Base-by-base conservation (phyloP, 2,113 vertebrate genomes). In the human region DNA sequence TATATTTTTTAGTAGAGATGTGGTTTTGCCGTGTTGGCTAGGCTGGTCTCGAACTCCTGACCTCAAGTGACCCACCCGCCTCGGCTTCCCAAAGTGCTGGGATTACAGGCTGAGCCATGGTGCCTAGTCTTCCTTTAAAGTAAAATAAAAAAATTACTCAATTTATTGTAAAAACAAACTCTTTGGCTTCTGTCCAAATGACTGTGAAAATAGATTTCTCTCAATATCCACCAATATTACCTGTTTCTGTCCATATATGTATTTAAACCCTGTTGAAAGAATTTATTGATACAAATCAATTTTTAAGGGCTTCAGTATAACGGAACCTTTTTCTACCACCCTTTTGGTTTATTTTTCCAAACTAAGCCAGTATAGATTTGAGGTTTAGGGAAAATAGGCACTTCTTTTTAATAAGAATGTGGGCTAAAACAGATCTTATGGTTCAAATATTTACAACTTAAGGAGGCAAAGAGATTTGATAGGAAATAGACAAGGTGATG, bases 311-410 rank as follows among this genome's bases (percentile, higher is more conserved):
- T 85, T 96, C 30, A 25, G 0, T 76, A 45, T 68, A 95, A 57
- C 22, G 16, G 20, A 76, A 68, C 27, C 23, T 2, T 87, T 8
- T 82, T 32, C 84, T 59, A 16, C 16, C 1, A 48, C 40, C 18
- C 70, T 86, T 70, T 86, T 43, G 61, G 27, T 84, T 86, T 80
- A 30, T 10, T 89, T 93, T 96, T 80, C 45, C 82, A 68, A 84
- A 84, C 6, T 52, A 92, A 84, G 59, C 23, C 73, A 81, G 20
- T 81, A 32, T 48, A 5, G 8, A 6, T 92, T 92, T 81, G 48
- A 52, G 48, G 16, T 61, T 59, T 85, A 20, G 66, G 35, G 43
- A 55, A 64, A 84, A 48, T 30, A 64, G 27, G 35, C 22, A 5
- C 3, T 78, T 90, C 22, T 86, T 55, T 75, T 68, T 64, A 48